Evolutionary conservation across 2,888 invertebrate species (phyloP), one percentile per base, ranked within the genome.

Genomic region (Drosophila algonquin): DNA sequence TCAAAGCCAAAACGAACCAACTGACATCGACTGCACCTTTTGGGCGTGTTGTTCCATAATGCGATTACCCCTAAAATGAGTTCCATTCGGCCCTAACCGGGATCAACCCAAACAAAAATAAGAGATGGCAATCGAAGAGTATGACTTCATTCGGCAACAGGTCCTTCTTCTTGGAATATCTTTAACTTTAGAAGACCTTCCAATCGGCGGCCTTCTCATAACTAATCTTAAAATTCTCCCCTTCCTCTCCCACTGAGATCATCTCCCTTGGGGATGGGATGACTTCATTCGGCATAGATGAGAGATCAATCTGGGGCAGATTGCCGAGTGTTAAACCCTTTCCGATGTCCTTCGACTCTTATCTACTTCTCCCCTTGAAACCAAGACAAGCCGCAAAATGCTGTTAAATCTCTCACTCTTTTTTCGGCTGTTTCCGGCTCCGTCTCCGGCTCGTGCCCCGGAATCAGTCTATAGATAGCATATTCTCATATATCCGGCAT

Each of bases 401-500:
- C 73, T 62, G 63, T 64, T 45, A 73, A 74, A 63, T 63, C 62
- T 63, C 47, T 67, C 53, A 53, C 67, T 45, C 45, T 54, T 55
- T 57, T 61, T 3, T 30, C 30, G 52, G 44, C 59, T 48, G 44
- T 65, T 55, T 72, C 63, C 71, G 44, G 18, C 50, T 24, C 4
- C 24, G 24, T 2, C 24, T 24, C 24, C 35, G n/a, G 40, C 40
- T 40, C n/a, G 40, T 40, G 40, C n/a, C 51, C 51, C 30, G 32
- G 32, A 35, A 7, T 18, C 35, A 18, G 16, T 35, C 10, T 60
- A 73, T 62, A 73, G 75, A 75, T 76, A 85, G 76, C 86, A 87
- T 86, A 86, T 86, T 85, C 86, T 83, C 88, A 79, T 83, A 88
- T 86, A 80, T 86, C 88, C 85, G 86, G 77, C 75, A 61, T 75